phyloP scores from a whole-genome alignment of 2,888 invertebrate genomes.

The Meiosimyza platycephala region DNA sequence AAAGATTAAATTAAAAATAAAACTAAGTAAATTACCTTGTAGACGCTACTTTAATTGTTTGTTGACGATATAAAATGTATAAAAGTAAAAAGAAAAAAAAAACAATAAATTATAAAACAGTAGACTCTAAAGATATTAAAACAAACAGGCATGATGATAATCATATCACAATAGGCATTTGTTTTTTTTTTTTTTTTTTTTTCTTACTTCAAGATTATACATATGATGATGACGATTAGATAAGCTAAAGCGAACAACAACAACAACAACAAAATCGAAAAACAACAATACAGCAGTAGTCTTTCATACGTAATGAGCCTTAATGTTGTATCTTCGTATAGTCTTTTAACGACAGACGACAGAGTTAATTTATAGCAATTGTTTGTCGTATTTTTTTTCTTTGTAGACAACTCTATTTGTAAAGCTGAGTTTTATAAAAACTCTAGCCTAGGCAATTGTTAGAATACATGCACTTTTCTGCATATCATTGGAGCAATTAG shows the following conservation, averaged over 20 bases:
- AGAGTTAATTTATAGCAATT: too few relatives aligned
- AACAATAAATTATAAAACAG: neutral
- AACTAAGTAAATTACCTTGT: too few relatives aligned
- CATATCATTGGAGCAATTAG: conserved; percentile 28
- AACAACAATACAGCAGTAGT: neutral
- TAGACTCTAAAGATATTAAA: too few relatives aligned
- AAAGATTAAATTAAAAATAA: too few relatives aligned
- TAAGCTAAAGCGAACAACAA: neutral
- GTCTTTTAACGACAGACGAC: too few relatives aligned
- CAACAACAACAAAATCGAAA: neutral
- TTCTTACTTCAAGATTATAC: neutral
- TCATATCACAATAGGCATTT: neutral
- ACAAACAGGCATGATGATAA: neutral
- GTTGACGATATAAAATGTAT: too few relatives aligned
- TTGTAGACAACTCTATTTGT: too few relatives aligned
- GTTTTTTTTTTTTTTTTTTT: too few relatives aligned
- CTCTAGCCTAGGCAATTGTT: too few relatives aligned
- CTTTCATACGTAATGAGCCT: neutral
- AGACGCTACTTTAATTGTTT: too few relatives aligned
- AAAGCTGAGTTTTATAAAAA: too few relatives aligned
- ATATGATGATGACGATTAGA: conserved; percentile 3
- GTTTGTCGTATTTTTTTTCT: too few relatives aligned
- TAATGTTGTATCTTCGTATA: neutral
- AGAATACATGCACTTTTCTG: conserved; percentile 1
- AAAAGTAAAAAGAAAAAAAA: neutral